Base-by-base conservation (phyloP, 2,888 invertebrate genomes). In the Megaustenia siamemsis region DNA sequence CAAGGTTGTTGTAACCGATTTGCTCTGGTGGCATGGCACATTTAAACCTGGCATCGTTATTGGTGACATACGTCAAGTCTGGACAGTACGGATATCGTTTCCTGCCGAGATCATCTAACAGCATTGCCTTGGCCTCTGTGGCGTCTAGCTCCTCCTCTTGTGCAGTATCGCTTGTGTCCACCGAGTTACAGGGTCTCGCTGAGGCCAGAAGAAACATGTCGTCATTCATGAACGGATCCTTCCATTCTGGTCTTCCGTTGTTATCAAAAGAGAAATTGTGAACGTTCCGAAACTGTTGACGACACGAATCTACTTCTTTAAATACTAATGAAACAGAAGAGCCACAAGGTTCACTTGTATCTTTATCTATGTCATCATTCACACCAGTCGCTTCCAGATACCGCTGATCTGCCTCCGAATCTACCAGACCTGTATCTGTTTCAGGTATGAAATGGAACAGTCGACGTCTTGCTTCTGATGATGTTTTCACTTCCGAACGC, bases 81-180 rank as follows among this genome's bases (percentile, higher is more conserved):
- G 83, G 56, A 32, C 68, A 83, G 18, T 78, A 78, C 8, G 78
- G 78, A 45, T 78, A 83, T 12, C 83, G 66, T 43, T 83, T 83
- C 8, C 69, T 78, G 40, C 24, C 43, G 28, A 71, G 71, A n/a
- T 83, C 83, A 32, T 78, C 38, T n/a, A 78, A 83, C 10, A 83
- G 38, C 0, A 78, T 56, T 8, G 83, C 78, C 78, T 71, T 78
- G 15, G 60, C 69, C 35, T 83, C 71, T 24, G 38, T 69, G 8
- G 69, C 40, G 21, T 28, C 56, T 0, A 56, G 40, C 8, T 77
- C 66, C 43, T 3, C 3, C 21, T 28, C 24, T 40, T 45, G 77
- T n/a, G 40, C 71, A 40, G 60, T 24, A 18, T 71, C 83, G 35
- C 60, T n/a, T 28, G 60, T 71, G 32, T 43, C 66, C 15, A 78